Conservation (phyloP, 2,888 invertebrate genomes). For the Papilio demoleus region DNA sequence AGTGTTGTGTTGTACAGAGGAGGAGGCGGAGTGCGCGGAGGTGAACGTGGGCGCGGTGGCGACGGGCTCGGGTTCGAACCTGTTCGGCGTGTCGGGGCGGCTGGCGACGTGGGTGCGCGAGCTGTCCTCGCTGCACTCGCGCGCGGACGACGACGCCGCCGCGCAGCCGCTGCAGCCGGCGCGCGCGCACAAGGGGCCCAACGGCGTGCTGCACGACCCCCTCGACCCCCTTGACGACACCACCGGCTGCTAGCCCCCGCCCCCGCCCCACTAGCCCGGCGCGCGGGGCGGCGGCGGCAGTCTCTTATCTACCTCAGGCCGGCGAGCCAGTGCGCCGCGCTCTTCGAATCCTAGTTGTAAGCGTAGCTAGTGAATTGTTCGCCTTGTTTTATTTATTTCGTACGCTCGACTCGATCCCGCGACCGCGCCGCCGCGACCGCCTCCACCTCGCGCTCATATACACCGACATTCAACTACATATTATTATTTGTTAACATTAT, state of each 20-base stretch:
- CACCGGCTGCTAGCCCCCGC: conserved; percentile 50
- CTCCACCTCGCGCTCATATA: conserved; percentile 2
- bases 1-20: conserved; percentile 56
- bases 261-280: conserved; percentile 44
- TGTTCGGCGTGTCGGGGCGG: conserved; percentile 80
- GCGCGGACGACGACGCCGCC: conserved; percentile 71
- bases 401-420: conserved; percentile 47
- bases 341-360: conserved; percentile 78
- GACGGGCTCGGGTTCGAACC: conserved; percentile 76
- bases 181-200: conserved; percentile 54
- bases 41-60: conserved; percentile 79
- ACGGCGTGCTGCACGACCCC: conserved; percentile 57
- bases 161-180: conserved; percentile 58
- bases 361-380: conserved; percentile 71
- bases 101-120: conserved; percentile 81
- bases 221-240: conserved; percentile 41
- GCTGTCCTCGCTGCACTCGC: conserved; percentile 74
- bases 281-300: conserved; percentile 35
- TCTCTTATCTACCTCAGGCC: conserved; percentile 65
- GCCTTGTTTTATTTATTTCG: conserved; percentile 62
- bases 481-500: no score
- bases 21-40: conserved; percentile 71
- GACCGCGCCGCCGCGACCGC: conserved; percentile 26
- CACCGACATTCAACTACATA: not conserved
- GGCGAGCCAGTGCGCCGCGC: conserved; percentile 48